phyloP scores from a whole-genome alignment of 1,140 invertebrate genomes.

The Frieseomelitta varia region DNA sequence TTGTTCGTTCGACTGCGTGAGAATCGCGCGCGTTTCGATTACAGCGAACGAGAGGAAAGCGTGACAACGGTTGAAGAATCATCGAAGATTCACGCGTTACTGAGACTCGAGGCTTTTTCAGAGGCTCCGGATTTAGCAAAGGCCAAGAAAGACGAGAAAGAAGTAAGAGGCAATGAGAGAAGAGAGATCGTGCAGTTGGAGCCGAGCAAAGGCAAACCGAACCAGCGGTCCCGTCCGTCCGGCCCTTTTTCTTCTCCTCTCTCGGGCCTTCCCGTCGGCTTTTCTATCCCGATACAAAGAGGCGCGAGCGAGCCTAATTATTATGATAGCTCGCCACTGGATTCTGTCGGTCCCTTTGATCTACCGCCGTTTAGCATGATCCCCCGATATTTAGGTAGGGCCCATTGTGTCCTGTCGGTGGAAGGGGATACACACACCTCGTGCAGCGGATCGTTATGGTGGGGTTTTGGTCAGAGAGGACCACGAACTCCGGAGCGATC shows the following conservation, averaged over 20 bases:
- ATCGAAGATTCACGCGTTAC: slow-evolving; percentile 15
- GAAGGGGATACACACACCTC: slow-evolving; percentile 26
- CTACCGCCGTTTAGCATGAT: slow-evolving; percentile 81
- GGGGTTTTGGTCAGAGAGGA: background rate
- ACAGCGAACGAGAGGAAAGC: background rate
- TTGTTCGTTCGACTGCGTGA: too few relatives aligned
- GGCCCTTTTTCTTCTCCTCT: slow-evolving; percentile 66
- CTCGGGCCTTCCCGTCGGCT: slow-evolving; percentile 73
- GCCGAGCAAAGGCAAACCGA: slow-evolving; percentile 22
- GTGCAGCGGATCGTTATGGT: slow-evolving; percentile 35
- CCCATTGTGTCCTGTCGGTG: slow-evolving; percentile 60
- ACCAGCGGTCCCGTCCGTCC: slow-evolving; percentile 16
- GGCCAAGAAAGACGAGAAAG: background rate
- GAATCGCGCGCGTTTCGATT: too few relatives aligned
- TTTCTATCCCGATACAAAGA: slow-evolving; percentile 81
- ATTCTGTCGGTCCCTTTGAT: slow-evolving; percentile 81
- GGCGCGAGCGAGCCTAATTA: slow-evolving; percentile 81
- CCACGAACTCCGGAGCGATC: background rate
- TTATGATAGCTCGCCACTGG: slow-evolving; percentile 82
- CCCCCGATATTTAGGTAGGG: slow-evolving; percentile 77
- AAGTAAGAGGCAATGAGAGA: background rate
- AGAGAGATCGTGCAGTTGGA: background rate
- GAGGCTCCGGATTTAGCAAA: slow-evolving; percentile 75
- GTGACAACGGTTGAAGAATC: background rate
- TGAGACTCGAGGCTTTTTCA: slow-evolving; percentile 76